phyloP scores from a whole-genome alignment of 92 coral and sea anemone genomes.

The Epizoanthus scotinus region DNA sequence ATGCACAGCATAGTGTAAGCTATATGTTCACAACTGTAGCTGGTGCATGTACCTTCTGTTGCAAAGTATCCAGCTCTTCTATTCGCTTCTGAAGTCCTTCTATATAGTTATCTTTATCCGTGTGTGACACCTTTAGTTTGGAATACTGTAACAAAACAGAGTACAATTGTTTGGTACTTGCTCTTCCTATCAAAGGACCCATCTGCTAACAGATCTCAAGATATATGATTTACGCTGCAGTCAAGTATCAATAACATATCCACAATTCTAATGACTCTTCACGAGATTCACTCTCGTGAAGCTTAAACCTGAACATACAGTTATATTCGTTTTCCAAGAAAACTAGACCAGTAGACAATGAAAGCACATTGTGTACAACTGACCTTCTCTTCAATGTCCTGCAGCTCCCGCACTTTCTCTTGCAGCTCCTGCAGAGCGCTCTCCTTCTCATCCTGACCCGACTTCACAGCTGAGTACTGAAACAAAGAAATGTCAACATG shows the following conservation, averaged over 20 bases:
- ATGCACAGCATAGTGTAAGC: no score
- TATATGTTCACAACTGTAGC: no score
- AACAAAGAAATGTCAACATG: no score
- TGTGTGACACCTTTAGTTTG: constrained; percentile 55
- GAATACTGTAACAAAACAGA: constrained; percentile 53
- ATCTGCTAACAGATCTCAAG: no score
- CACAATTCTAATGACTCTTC: no score
- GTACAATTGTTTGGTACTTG: not conserved
- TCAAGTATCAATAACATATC: no score
- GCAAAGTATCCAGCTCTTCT: constrained; percentile 66
- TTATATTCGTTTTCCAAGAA: not conserved
- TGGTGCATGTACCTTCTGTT: constrained; percentile 63
- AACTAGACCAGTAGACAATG: not conserved
- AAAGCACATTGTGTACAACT: not conserved
- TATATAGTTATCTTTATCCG: constrained; percentile 63
- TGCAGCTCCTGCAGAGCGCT: constrained; percentile 70
- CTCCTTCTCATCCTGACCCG: constrained; percentile 65
- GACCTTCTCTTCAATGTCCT: constrained; percentile 78
- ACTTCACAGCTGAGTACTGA: constrained; percentile 64
- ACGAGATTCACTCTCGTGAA: no score
- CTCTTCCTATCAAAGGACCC: not conserved
- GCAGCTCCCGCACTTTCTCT: constrained; percentile 73
- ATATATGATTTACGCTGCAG: no score
- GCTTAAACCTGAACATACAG: no score
- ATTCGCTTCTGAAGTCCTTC: constrained; percentile 59